A percentile compares a stretch with the other conserved stretches of the same genome.
These are phyloP conservation scores for Arbacia lixula DNA, from an alignment of 53 echinoderm and acorn worm species.

Conservation along the genomic window DNA sequence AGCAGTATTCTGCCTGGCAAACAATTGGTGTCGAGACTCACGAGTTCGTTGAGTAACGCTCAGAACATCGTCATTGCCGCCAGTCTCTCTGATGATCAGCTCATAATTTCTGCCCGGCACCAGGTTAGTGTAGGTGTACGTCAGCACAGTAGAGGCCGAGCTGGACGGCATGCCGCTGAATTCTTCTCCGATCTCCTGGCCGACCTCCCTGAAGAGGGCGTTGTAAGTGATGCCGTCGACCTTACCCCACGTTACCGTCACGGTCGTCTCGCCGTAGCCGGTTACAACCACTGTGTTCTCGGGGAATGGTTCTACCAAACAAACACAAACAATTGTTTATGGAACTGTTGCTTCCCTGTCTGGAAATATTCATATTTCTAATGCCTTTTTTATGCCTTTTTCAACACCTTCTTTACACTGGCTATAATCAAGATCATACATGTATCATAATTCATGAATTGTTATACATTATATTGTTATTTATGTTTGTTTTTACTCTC, in stretches of 20 bases:
- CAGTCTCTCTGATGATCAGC: not conserved
- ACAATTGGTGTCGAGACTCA: no score
- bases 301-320: constrained; percentile 20
- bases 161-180: not conserved
- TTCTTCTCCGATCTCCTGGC: constrained; percentile 6
- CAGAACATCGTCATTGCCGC: not conserved
- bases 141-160: not conserved
- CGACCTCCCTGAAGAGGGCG: constrained; percentile 16
- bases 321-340: no score
- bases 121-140: not conserved
- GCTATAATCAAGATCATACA: not conserved
- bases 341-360: no score
- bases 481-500: no score
- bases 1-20: no score
- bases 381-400: no score
- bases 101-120: constrained; percentile 42
- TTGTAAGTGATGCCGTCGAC: not conserved
- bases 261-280: not conserved
- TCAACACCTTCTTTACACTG: not conserved
- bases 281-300: not conserved
- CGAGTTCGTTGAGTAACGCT: not conserved
- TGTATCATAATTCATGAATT: no score
- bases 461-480: no score
- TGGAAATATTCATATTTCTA: no score
- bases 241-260: constrained; percentile 28